Evolutionary conservation across 92 coral and sea anemone species (phyloP).

Genomic region (Pocillopora grandis): DNA sequence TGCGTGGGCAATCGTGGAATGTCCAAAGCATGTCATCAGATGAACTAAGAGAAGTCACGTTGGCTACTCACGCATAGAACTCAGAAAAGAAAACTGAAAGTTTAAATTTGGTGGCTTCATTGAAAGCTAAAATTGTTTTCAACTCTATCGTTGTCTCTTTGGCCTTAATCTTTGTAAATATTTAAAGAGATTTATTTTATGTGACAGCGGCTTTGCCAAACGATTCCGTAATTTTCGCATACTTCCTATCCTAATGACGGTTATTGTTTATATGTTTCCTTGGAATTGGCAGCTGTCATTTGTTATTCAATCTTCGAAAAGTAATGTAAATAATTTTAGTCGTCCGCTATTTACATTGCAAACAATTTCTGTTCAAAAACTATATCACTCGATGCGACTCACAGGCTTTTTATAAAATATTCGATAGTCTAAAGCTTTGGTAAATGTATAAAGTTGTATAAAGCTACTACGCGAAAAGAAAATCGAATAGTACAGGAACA

Average conservation of each 20-base stretch:
- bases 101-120: not conserved
- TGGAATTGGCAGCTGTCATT: conserved; percentile 13
- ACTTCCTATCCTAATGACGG: conserved; percentile 12
- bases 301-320: not conserved
- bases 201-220: conserved; percentile 11
- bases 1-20: conserved; percentile 34
- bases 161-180: conserved; percentile 15
- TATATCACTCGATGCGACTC: not conserved
- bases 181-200: not conserved
- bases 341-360: not conserved
- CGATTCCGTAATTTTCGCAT: not conserved
- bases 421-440: too few species aligned
- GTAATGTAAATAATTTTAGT: not conserved
- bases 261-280: not conserved
- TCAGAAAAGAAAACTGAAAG: not conserved
- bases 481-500: too few species aligned
- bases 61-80: conserved; percentile 5
- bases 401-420: not conserved
- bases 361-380: not conserved
- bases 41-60: conserved; percentile 21
- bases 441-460: too few species aligned
- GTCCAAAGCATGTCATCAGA: not conserved
- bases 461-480: too few species aligned
- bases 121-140: not conserved
- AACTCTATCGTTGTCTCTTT: not conserved